Evolutionary conservation across 2,888 invertebrate genomes (phyloP).

Genomic region (Drosophila percnosoma): DNA sequence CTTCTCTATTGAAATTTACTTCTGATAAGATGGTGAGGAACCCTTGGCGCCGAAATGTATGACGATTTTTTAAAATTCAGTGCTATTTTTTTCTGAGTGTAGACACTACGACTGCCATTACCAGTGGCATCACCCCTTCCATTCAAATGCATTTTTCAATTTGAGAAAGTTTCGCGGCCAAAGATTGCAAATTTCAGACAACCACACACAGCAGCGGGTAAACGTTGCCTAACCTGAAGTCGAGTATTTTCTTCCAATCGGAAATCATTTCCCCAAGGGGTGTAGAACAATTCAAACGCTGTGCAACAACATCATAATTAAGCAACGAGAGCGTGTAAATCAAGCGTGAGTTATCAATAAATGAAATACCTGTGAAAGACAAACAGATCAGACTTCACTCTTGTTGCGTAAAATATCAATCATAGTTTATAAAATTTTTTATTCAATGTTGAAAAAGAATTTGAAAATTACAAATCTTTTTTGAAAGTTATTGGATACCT

Average conservation of each 20-base stretch:
- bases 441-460: background rate
- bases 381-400: background rate
- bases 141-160: slow-evolving; percentile 66
- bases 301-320: background rate
- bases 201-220: slow-evolving; percentile 28
- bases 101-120: background rate
- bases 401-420: background rate
- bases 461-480: background rate
- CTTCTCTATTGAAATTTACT: background rate
- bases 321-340: background rate
- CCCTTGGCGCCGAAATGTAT: background rate
- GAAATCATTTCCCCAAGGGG: slow-evolving; percentile 44
- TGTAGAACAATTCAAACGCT: slow-evolving; percentile 39
- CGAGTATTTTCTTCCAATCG: slow-evolving; percentile 36
- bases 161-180: slow-evolving; percentile 68
- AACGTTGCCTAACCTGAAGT: slow-evolving; percentile 27
- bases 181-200: slow-evolving; percentile 66
- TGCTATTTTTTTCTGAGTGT: background rate
- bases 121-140: slow-evolving; percentile 10
- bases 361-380: background rate
- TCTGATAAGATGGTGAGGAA: background rate
- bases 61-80: background rate
- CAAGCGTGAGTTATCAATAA: background rate
- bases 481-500: background rate
- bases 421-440: background rate